phyloP scores from a whole-genome alignment of 2,888 invertebrate genomes.

The Macaria liturata region DNA sequence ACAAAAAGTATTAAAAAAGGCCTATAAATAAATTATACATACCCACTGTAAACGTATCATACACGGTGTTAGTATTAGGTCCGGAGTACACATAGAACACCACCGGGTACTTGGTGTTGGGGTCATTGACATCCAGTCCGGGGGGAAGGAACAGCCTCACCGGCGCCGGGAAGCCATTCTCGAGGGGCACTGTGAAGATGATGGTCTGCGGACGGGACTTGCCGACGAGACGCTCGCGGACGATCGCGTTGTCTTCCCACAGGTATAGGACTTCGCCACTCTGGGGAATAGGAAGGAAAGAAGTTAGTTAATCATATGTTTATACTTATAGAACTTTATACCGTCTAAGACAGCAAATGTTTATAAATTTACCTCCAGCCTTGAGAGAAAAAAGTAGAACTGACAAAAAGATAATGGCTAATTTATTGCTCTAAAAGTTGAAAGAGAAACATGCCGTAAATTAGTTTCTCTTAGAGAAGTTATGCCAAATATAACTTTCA shows the following conservation, averaged over 20 bases:
- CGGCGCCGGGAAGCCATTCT: constrained; percentile 83
- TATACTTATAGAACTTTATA: too few species aligned
- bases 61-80: constrained; percentile 91
- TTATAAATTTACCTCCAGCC: too few species aligned
- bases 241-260: constrained; percentile 85
- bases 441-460: too few species aligned
- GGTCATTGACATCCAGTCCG: constrained; percentile 82
- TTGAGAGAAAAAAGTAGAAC: too few species aligned
- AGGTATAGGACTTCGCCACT: constrained; percentile 40
- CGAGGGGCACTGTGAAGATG: constrained; percentile 82
- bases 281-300: constrained; percentile 31
- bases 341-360: too few species aligned
- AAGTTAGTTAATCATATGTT: too few species aligned
- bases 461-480: too few species aligned
- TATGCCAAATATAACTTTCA: too few species aligned
- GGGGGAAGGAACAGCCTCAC: constrained; percentile 88
- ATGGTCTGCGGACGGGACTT: constrained; percentile 80
- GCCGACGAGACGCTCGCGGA: constrained; percentile 74
- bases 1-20: too few species aligned
- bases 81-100: constrained; percentile 92
- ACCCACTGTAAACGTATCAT: constrained; percentile 85
- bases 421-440: too few species aligned
- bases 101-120: constrained; percentile 84
- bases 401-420: too few species aligned
- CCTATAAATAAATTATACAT: too few species aligned